phyloP scores from a whole-genome alignment of 2,888 invertebrate species.

The Macropis europaea region DNA sequence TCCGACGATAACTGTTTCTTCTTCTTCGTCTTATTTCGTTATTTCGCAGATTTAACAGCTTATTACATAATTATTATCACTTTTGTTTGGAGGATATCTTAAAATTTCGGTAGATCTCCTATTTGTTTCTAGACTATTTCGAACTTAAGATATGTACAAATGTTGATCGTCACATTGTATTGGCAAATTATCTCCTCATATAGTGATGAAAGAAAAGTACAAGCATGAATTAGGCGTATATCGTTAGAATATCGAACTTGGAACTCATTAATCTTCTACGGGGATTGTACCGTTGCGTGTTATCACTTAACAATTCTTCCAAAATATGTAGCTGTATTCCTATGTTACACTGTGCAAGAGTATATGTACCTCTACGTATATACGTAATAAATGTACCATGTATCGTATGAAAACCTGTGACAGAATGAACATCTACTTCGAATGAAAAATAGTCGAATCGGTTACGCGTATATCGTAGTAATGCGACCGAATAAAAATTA shows the following conservation, averaged over 20 bases:
- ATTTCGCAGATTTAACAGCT: constrained; percentile 39
- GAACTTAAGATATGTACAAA: constrained; percentile 43
- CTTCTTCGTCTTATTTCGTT: constrained; percentile 20
- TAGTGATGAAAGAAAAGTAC: constrained; percentile 12
- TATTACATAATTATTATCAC: constrained; percentile 41
- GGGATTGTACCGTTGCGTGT: constrained; percentile 24
- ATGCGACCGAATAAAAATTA: constrained; percentile 15
- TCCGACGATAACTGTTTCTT: constrained; percentile 30
- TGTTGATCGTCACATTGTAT: constrained; percentile 18
- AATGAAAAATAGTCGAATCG: background rate
- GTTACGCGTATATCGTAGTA: background rate
- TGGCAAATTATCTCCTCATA: constrained; percentile 2
- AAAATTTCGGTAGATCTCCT: constrained; percentile 16
- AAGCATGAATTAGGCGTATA: constrained; percentile 23
- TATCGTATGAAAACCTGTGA: constrained; percentile 13
- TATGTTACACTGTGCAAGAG: constrained; percentile 18
- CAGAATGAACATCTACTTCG: constrained; percentile 1
- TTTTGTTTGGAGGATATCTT: constrained; percentile 9
- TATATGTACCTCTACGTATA: background rate
- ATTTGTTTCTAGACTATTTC: constrained; percentile 19
- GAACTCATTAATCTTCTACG: constrained; percentile 14
- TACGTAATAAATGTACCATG: constrained; percentile 20
- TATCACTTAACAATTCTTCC: background rate
- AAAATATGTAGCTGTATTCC: constrained; percentile 5
- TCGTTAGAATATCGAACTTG: constrained; percentile 32